Base-by-base conservation (phyloP, 2,113 vertebrate genomes). In the Cebidichthys violaceus region DNA sequence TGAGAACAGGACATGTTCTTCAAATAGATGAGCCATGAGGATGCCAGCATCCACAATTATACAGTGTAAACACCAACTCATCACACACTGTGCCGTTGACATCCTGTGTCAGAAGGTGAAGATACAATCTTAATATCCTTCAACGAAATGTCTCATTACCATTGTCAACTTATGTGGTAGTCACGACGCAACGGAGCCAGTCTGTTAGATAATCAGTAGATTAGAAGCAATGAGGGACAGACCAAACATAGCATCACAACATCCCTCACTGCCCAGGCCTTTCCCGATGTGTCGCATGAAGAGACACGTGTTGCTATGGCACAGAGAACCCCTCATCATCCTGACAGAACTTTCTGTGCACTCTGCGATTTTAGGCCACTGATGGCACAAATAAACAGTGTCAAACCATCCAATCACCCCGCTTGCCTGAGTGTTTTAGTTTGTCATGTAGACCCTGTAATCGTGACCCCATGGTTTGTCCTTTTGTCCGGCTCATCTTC, bases 131-230 rank as follows among this genome's bases (percentile, higher is more conserved):
- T 72, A 68, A 86, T 78, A 83, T 83, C 76, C 60, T 70, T 86
- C 65, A 77, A 79, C 24, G 9, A 91, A 92, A 87, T 86, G 88
- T 83, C 85, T 92, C 91, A 91, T 91, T 89, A 91, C 71, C 85
- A 89, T 86, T 70, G 80, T 65, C 73, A 88, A 83, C 81, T 66
- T 76, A 45, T 35, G 62, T 61, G 61, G 27, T 70, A 29, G 82
- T 79, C 60, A 70, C 22, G 22, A 85, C 35, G 70, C 10, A 15
- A 8, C 31, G 67, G 70, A 72, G 60, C 13, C 47, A 31, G 52
- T 59, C 66, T 54, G 82, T 86, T 80, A 83, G 72, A 88, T 86
- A 79, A 91, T 90, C 52, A 79, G 70, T 1, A 73, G 78, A 90
- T 87, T 77, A 83, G 70, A 64, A 45, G 66, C 20, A 11, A 17